Conservation (phyloP, 2,888 invertebrate genomes). For the Aricia artaxerxes region DNA sequence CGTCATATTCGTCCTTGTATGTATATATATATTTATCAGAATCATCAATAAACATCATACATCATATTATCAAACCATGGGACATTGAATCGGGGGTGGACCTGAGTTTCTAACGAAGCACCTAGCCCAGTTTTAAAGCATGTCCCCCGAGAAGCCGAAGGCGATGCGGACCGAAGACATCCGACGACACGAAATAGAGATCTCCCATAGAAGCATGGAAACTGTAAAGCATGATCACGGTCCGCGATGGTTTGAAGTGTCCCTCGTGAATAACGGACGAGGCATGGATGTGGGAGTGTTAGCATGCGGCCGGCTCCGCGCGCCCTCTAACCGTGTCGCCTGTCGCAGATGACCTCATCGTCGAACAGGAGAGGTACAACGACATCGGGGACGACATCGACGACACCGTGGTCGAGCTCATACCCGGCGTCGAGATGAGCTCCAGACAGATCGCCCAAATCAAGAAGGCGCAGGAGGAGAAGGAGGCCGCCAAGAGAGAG, state of each 20-base stretch:
- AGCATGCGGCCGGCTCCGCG: constrained; percentile 42
- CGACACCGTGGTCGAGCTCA: constrained; percentile 92
- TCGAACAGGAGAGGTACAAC: constrained; percentile 94
- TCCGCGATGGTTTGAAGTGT: constrained; percentile 33
- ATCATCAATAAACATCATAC: constrained; percentile 41
- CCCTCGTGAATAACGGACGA: constrained; percentile 36
- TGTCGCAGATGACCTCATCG: constrained; percentile 90
- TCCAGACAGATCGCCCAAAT: constrained; percentile 52
- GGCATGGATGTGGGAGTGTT: constrained; percentile 39
- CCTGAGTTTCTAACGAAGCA: constrained; percentile 52
- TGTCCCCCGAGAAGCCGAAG: constrained; percentile 41
- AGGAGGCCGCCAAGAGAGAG: constrained; percentile 32
- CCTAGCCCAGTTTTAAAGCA: constrained; percentile 45
- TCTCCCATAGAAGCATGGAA: constrained; percentile 47
- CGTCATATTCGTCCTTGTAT: constrained; percentile 47
- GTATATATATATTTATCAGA: constrained; percentile 50
- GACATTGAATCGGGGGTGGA: constrained; percentile 52
- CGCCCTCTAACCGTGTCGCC: constrained; percentile 46
- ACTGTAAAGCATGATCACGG: constrained; percentile 53
- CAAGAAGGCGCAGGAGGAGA: constrained; percentile 26
- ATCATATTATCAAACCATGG: constrained; percentile 51
- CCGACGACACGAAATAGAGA: constrained; percentile 33
- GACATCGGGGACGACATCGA: constrained; percentile 96
- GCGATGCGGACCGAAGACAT: constrained; percentile 36
- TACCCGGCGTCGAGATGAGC: constrained; percentile 80